Percentiles rank a stretch among this genome's conserved stretches.
Conservation (phyloP, 2,113 vertebrate species). For the Cygnus atratus region DNA sequence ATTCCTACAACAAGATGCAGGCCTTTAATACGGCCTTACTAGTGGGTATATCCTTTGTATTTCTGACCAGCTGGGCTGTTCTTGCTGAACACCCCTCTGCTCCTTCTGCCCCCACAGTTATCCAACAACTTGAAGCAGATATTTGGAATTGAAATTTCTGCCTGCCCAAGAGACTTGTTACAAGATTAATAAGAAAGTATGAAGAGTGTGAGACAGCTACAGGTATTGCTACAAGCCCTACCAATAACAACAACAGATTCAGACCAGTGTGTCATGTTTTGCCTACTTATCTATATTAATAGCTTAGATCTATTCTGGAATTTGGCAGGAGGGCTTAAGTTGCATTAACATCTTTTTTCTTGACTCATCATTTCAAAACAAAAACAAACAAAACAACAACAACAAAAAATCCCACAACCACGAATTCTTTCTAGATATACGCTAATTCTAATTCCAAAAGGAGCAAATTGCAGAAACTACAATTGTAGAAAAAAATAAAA, state of each 20-base stretch:
- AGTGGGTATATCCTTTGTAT: background rate
- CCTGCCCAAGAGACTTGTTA: background rate
- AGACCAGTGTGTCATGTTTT: background rate
- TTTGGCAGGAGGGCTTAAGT: constrained; percentile 30
- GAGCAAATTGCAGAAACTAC: background rate
- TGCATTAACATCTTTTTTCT: constrained; percentile 55
- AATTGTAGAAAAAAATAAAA: background rate
- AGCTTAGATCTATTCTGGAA: constrained; percentile 8
- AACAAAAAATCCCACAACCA: background rate
- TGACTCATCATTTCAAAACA: background rate
- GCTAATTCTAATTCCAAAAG: constrained; percentile 16
- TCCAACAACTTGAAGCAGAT: background rate
- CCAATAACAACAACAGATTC: background rate
- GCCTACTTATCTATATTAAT: background rate
- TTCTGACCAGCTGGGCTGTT: accelerated
- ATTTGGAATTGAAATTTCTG: background rate
- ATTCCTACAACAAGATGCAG: background rate
- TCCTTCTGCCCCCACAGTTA: background rate
- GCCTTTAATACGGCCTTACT: background rate
- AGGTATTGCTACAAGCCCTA: background rate
- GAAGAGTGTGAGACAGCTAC: background rate
- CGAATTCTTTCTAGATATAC: constrained; percentile 11
- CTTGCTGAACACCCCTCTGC: background rate
- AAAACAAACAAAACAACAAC: background rate
- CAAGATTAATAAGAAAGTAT: background rate